Base-by-base conservation (phyloP, 2,797 vertebrate species). In the Phrynocephalus vlangalii region DNA sequence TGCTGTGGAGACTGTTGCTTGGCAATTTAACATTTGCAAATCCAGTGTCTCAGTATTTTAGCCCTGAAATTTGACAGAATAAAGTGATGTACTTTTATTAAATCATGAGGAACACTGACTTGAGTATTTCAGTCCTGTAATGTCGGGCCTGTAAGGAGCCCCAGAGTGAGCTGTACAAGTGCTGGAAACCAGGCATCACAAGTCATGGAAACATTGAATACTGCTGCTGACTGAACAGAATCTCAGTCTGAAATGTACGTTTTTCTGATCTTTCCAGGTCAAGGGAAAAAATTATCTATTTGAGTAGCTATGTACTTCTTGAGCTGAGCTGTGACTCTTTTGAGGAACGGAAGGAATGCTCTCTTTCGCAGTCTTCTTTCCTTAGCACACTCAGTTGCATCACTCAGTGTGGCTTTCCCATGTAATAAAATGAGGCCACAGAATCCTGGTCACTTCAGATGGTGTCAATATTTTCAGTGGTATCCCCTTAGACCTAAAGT, bases 1-100 rank as follows among this genome's bases (percentile, higher is more conserved):
- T 91, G 89, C 85, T 92, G 77, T 80, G 24, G 75, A 89, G 87
- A 79, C 68, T 83, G 92, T 95, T 96, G 94, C 93, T 93, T 95
- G 93, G 94, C 93, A 95, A 93, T 95, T 82, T 77, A 91, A 89
- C 70, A 86, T 91, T 93, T 94, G 88, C 76, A 79, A 81, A 92
- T 79, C 24, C 88, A 83, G 63, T 85, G 83, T 0, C 15, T 86
- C 88, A 24, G 0, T 90, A 33, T 84, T 24, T 86, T 92, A 86
- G 80, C 77, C 63, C 13, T 86, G 72, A 48, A 75, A 68, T 70
- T 93, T 90, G 87, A 67, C 90, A 71, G 82, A 87, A 93, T 80
- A 82, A 89, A 92, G 83, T 70, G 75, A 93, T 88, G 68, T 73
- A 80, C 52, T 68, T 87, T 90, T 44, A 70, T 86, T 88, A 82